Base-by-base conservation (phyloP, 1,140 invertebrate species). In the Diorhabda elongata region DNA sequence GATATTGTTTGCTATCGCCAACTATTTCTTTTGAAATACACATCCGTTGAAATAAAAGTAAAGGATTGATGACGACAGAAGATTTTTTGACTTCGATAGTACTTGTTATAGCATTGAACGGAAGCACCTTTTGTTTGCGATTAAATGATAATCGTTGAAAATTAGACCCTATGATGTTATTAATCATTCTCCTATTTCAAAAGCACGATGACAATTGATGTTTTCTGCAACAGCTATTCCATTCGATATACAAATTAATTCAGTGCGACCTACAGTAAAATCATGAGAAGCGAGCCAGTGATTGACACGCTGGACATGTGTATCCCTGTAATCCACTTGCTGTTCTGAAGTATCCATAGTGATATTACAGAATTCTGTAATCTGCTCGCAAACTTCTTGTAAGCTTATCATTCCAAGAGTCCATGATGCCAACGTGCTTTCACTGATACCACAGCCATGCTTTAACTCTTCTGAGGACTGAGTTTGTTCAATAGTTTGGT, bases 401-500 rank as follows among this genome's bases (percentile, higher is more conserved):
- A 59, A 59, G 11, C 58, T 4, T 59, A 9, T 59, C 58, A 2
- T 52, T 1, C 45, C 45, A 41, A 59, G 58, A 59, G 1, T 11
- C 58, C 58, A 59, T n/a, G 45, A 52, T 52, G 45, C 5, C 5
- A 52, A 8, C 45, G 8, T 52, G 11, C 58, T 41, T 41, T 59
- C 9, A 8, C 5, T 59, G 8, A 8, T 11, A 9, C 58, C 58
- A 8, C 58, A 5, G 11, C 5, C 5, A 5, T 5, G 58, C 5
- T 59, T 59, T 59, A 11, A 59, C 5, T n/a, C 5, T 59, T 59
- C 58, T 59, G 5, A 59, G 5, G 58, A 59, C 0, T 11, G 58
- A 59, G 58, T 59, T 82, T 79, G 5, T 75, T 68, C 69, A 75
- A 82, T 81, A 0, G 75, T 78, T 74, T 78, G 74, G 71, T 82